A percentile compares a stretch with the other conserved stretches of the same genome.
Evolutionary conservation across 35 echinoderm and acorn worm species (phyloP).

Genomic region (Chiridota heheva): DNA sequence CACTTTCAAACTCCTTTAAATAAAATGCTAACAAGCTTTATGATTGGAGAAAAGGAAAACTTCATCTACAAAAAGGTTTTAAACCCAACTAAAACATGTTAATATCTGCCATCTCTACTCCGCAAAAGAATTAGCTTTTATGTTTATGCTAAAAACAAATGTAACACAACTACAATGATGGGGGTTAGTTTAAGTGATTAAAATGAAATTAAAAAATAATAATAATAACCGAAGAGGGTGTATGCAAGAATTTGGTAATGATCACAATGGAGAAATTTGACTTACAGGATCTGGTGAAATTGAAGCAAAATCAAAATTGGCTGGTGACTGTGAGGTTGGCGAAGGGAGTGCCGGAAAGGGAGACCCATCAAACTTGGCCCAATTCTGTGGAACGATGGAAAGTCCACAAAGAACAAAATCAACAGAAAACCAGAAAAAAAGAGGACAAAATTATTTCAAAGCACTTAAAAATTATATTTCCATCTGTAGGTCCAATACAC

Average conservation of each 20-base stretch:
- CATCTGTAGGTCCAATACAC: not conserved
- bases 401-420: too few species aligned
- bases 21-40: too few species aligned
- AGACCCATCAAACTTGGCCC: slow-evolving; percentile 97
- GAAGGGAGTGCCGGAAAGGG: slow-evolving; percentile 83
- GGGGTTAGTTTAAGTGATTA: not conserved
- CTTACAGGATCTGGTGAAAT: slow-evolving; percentile 99
- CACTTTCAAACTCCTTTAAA: too few species aligned
- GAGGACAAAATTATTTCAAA: slow-evolving; percentile 5
- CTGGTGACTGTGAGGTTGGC: slow-evolving; percentile 89
- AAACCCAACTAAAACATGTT: too few species aligned
- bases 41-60: too few species aligned
- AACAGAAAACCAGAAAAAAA: slow-evolving; percentile 53
- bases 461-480: not conserved
- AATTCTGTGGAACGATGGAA: slow-evolving; percentile 74
- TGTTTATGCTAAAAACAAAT: too few species aligned
- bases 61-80: too few species aligned
- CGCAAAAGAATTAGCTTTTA: too few species aligned
- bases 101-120: too few species aligned
- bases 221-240: not conserved
- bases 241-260: not conserved
- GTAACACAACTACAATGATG: too few species aligned
- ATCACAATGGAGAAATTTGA: not conserved
- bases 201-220: not conserved
- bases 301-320: slow-evolving; percentile 99